Percentiles rank a stretch among this genome's conserved stretches.
These are phyloP conservation scores for Crotalus tigris DNA, from an alignment of 2,113 vertebrate species.

Conservation along the genomic window DNA sequence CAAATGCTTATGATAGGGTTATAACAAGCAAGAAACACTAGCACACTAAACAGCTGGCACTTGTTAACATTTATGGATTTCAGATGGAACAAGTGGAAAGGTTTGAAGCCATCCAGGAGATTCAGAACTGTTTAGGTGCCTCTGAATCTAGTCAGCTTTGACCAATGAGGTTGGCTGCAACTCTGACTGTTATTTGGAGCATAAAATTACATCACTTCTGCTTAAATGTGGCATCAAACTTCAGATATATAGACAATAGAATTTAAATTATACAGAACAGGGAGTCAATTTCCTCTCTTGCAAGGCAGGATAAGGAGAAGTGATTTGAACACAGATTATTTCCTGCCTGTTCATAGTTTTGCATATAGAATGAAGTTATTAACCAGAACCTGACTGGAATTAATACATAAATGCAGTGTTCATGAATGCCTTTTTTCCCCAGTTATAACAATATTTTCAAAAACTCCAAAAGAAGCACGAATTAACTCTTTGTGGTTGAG, in stretches of 20 bases:
- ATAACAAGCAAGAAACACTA: not conserved
- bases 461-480: not conserved
- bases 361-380: not conserved
- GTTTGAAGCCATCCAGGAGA: conserved; percentile 27
- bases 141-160: conserved; percentile 49
- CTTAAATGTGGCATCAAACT: conserved; percentile 58
- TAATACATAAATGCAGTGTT: not conserved
- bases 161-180: conserved; percentile 59
- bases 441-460: not conserved
- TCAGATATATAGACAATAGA: conserved; percentile 54
- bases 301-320: conserved; percentile 23
- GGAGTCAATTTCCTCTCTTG: conserved; percentile 3
- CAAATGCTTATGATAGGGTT: not conserved
- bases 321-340: not conserved
- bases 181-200: conserved; percentile 66
- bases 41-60: conserved; percentile 35
- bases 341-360: not conserved
- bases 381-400: not conserved
- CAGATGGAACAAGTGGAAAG: conserved; percentile 11
- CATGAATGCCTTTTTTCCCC: not conserved
- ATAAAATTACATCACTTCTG: conserved; percentile 66
- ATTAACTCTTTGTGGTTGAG: not conserved
- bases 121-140: conserved; percentile 36
- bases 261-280: conserved; percentile 45
- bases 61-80: conserved; percentile 50